These are phyloP conservation scores for Pangasius djambal DNA, from an alignment of 2,797 vertebrate species.

Conservation along the genomic window DNA sequence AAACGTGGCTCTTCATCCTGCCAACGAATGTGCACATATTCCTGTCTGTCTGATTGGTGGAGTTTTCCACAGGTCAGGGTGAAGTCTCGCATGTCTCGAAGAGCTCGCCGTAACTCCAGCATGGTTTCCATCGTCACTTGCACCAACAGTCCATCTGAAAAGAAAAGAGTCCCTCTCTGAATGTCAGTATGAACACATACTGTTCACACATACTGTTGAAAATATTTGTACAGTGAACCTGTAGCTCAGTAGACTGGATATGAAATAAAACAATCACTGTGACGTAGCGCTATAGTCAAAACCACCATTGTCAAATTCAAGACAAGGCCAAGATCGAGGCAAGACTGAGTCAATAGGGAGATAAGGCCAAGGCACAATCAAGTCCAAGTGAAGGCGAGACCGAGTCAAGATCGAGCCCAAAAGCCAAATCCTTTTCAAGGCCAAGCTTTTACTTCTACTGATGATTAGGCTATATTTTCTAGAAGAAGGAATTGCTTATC, in stretches of 20 bases:
- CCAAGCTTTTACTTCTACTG: background rate
- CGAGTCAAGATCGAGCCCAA: background rate
- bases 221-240: background rate
- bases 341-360: background rate
- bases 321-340: background rate
- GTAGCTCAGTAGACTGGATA: background rate
- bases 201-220: background rate
- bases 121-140: constrained; percentile 97
- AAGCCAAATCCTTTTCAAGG: background rate
- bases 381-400: background rate
- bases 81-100: constrained; percentile 97
- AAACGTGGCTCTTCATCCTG: constrained; percentile 91
- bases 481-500: background rate
- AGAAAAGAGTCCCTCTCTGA: constrained; percentile 39
- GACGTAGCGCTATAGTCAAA: background rate
- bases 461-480: background rate
- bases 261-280: background rate
- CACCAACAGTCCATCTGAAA: constrained; percentile 95
- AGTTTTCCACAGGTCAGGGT: constrained; percentile 90
- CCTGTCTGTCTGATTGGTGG: constrained; percentile 90
- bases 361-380: background rate
- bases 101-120: constrained; percentile 88
- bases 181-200: background rate
- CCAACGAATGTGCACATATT: constrained; percentile 95
- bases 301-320: background rate